Conservation (phyloP, 2,888 invertebrate species). For the Monoplex corrugatus region DNA sequence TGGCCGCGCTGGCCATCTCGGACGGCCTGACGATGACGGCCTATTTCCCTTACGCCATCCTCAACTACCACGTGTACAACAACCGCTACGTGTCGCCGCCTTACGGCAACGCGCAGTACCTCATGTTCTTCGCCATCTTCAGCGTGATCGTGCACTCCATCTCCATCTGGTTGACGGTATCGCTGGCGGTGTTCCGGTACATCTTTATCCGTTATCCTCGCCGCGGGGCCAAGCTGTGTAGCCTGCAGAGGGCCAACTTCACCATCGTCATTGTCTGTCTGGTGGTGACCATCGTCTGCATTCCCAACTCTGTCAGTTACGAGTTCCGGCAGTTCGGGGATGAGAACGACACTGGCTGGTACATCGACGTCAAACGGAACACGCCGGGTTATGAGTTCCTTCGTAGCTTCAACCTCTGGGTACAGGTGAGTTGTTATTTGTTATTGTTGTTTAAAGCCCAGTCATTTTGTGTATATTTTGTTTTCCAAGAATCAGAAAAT, state of each 20-base stretch:
- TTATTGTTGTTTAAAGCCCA: too few relatives aligned
- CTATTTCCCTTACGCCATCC: constrained; percentile 93
- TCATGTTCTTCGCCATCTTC: constrained; percentile 91
- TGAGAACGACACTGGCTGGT: constrained; percentile 75
- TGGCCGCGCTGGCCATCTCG: constrained; percentile 92
- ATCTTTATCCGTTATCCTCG: constrained; percentile 84
- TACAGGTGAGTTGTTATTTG: too few relatives aligned
- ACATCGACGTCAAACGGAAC: constrained; percentile 84
- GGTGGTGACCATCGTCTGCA: constrained; percentile 76
- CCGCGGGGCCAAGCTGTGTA: constrained; percentile 91
- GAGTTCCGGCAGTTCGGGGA: constrained; percentile 79
- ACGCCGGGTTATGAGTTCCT: constrained; percentile 69
- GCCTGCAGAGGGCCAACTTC: constrained; percentile 89
- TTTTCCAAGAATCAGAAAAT: too few relatives aligned
- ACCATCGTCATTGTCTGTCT: constrained; percentile 86
- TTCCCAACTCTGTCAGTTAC: constrained; percentile 82
- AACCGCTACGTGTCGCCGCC: constrained; percentile 63
- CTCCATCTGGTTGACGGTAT: constrained; percentile 96
- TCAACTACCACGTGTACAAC: constrained; percentile 83
- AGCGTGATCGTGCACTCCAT: constrained; percentile 94
- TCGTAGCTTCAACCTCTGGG: constrained; percentile 90
- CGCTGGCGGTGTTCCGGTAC: constrained; percentile 95
- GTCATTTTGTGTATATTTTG: background rate
- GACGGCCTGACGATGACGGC: constrained; percentile 94
- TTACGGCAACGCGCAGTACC: constrained; percentile 80